Conservation (phyloP, 2,888 invertebrate genomes). For the Nephrotoma guestfalica region DNA sequence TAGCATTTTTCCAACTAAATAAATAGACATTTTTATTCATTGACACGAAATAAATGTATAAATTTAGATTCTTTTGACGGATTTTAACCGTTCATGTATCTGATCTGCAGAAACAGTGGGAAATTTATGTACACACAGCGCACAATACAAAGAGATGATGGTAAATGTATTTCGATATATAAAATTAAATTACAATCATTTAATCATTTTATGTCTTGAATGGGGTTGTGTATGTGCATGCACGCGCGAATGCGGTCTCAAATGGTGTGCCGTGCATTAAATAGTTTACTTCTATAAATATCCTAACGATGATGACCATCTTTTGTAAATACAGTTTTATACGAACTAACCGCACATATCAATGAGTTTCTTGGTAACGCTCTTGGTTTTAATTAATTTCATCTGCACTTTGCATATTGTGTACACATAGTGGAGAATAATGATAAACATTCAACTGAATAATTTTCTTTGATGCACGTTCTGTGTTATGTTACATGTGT, state of each 20-base stretch:
- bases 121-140: background rate
- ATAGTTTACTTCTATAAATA: background rate
- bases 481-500: background rate
- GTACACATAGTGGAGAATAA: background rate
- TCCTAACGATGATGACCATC: background rate
- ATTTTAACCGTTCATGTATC: background rate
- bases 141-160: background rate
- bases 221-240: background rate
- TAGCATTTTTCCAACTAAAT: background rate
- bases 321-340: background rate
- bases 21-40: background rate
- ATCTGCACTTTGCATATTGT: background rate
- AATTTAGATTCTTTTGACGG: background rate
- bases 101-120: background rate
- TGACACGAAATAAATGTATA: background rate
- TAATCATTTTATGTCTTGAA: background rate
- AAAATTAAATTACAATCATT: background rate
- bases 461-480: background rate
- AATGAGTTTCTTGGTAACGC: background rate
- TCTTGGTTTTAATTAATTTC: background rate
- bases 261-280: background rate
- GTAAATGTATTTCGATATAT: background rate
- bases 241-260: background rate
- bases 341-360: background rate
- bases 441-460: background rate